These are phyloP conservation scores for Spheniscus humboldti DNA, from an alignment of 2,797 vertebrate genomes.

Conservation along the genomic window DNA sequence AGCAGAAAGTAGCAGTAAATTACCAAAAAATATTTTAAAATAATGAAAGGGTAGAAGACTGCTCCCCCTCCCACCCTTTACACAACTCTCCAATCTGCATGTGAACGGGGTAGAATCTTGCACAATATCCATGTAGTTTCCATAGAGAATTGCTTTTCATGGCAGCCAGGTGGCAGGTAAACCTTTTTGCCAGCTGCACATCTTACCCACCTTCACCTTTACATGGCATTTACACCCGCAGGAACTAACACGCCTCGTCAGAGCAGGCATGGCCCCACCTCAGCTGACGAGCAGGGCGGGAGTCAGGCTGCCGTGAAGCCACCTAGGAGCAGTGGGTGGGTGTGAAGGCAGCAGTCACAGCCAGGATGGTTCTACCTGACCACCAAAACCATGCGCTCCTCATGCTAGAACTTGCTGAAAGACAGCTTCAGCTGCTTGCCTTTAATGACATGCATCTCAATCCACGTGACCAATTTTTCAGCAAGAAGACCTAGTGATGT, in stretches of 20 bases:
- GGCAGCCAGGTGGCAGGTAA: background rate
- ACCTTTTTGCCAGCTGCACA: background rate
- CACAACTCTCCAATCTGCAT: background rate
- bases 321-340: background rate
- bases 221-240: background rate
- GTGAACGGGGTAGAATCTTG: background rate
- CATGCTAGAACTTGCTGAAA: background rate
- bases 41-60: background rate
- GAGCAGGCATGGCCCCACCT: background rate
- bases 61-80: background rate
- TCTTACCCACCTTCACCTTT: background rate
- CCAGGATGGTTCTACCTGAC: background rate
- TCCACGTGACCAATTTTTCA: background rate
- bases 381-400: accelerated
- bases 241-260: too few relatives aligned
- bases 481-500: background rate
- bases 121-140: background rate
- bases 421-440: background rate
- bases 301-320: background rate
- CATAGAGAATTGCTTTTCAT: background rate
- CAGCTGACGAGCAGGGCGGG: background rate
- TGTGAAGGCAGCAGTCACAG: background rate
- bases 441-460: background rate
- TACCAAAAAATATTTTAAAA: background rate
- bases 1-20: background rate